Percentiles rank a stretch among this genome's conserved stretches.
phyloP scores from a whole-genome alignment of 2,888 invertebrate species.

The Diarsia dahlii region DNA sequence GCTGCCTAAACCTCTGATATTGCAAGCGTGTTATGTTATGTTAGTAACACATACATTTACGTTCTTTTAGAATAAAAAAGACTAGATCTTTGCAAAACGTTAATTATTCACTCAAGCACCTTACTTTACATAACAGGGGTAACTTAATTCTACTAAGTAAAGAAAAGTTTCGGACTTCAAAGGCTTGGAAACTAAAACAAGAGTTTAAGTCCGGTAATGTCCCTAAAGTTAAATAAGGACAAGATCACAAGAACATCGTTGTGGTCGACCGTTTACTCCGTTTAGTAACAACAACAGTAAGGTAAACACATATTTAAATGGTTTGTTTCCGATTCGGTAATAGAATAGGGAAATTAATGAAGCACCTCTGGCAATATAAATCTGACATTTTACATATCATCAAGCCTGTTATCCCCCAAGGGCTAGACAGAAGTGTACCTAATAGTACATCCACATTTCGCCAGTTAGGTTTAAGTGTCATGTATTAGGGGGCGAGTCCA shows the following conservation, averaged over 20 bases:
- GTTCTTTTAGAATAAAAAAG: too few relatives aligned
- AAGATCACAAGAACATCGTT: conserved; percentile 1
- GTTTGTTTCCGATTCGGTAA: conserved; percentile 2
- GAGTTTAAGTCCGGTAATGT: conserved; percentile 4
- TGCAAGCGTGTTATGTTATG: background rate
- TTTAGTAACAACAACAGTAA: conserved; percentile 3
- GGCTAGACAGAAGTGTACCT: too few relatives aligned
- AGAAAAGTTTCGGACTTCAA: conserved; percentile 17
- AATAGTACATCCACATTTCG: too few relatives aligned
- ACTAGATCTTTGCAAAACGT: background rate
- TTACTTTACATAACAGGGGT: background rate
- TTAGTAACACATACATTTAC: background rate
- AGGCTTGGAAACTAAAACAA: conserved; percentile 8
- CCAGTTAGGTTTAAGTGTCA: too few relatives aligned
- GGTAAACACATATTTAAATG: background rate
- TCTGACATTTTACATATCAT: too few relatives aligned
- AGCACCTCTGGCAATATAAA: background rate
- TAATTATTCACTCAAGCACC: background rate
- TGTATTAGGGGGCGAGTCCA: too few relatives aligned
- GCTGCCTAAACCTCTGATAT: background rate
- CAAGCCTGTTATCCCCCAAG: too few relatives aligned
- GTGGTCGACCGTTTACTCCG: background rate
- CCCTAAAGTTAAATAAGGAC: conserved; percentile 5
- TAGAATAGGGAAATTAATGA: background rate
- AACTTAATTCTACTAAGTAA: background rate